Conservation (phyloP, 1,140 invertebrate genomes). For the Drosophila micromelanica region DNA sequence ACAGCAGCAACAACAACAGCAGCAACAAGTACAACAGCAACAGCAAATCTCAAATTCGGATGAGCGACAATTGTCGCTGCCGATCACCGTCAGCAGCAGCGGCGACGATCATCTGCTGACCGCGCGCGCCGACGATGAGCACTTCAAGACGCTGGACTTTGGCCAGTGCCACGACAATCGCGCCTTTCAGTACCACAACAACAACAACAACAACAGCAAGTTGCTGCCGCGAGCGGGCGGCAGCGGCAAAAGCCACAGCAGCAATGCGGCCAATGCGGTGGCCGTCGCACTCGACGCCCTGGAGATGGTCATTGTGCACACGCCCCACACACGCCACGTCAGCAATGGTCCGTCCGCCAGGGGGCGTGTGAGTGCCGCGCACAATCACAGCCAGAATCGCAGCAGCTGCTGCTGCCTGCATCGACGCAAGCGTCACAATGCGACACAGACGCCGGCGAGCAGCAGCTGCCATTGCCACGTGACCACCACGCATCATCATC, state of each 20-base stretch:
- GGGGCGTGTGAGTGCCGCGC: slow-evolving; percentile 8
- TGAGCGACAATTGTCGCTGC: slow-evolving; percentile 73
- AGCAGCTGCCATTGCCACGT: slow-evolving; percentile 42
- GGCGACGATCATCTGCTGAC: slow-evolving; percentile 79
- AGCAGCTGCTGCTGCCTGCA: slow-evolving; percentile 39
- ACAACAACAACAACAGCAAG: slow-evolving; percentile 64
- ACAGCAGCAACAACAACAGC: slow-evolving; percentile 49
- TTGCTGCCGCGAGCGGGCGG: slow-evolving; percentile 60
- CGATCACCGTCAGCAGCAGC: slow-evolving; percentile 71
- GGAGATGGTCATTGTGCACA: slow-evolving; percentile 66
- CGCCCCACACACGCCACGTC: slow-evolving; percentile 39
- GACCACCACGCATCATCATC: slow-evolving; percentile 70
- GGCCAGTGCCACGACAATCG: slow-evolving; percentile 80
- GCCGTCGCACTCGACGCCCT: slow-evolving; percentile 50
- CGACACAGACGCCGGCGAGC: slow-evolving; percentile 64
- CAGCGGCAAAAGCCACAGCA: slow-evolving; percentile 65
- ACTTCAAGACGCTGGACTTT: slow-evolving; percentile 66
- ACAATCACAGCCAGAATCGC: slow-evolving; percentile 12
- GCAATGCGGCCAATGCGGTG: slow-evolving; percentile 19
- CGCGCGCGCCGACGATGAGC: slow-evolving; percentile 74
- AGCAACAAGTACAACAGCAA: slow-evolving; percentile 51
- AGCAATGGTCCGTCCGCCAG: slow-evolving; percentile 9
- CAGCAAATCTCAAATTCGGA: slow-evolving; percentile 70
- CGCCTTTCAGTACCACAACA: slow-evolving; percentile 72
- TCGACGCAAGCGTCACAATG: slow-evolving; percentile 75